phyloP scores from a whole-genome alignment of 2,113 vertebrate species.

The Leptocoma aspasia region DNA sequence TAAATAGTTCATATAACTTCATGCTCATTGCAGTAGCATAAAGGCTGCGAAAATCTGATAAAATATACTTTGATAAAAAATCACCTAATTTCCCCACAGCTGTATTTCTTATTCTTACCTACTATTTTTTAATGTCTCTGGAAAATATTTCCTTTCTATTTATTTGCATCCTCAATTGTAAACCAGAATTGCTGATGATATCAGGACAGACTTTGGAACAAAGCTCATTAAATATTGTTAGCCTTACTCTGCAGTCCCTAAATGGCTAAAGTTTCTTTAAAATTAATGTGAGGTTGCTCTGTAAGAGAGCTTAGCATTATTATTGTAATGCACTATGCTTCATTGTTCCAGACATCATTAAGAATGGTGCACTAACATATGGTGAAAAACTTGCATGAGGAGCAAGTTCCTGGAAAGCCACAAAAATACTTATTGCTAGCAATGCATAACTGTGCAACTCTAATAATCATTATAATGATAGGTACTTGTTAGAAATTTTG shows the following conservation, averaged over 20 bases:
- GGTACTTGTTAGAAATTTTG: background rate
- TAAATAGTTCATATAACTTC: background rate
- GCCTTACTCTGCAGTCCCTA: background rate
- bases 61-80: background rate
- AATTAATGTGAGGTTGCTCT: background rate
- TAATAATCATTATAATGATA: background rate
- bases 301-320: background rate
- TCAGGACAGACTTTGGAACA: background rate
- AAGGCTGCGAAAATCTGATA: background rate
- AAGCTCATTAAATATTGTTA: background rate
- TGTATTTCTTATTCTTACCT: background rate
- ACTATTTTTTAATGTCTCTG: background rate
- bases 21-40: background rate
- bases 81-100: background rate
- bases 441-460: background rate
- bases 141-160: background rate
- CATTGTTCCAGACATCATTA: background rate
- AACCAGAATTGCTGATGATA: background rate
- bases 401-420: background rate
- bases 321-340: background rate
- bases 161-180: background rate
- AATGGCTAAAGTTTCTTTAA: background rate
- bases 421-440: background rate
- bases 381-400: background rate
- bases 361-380: background rate